Conservation (phyloP, 2,113 vertebrate species). For the Neolamprologus devosi region DNA sequence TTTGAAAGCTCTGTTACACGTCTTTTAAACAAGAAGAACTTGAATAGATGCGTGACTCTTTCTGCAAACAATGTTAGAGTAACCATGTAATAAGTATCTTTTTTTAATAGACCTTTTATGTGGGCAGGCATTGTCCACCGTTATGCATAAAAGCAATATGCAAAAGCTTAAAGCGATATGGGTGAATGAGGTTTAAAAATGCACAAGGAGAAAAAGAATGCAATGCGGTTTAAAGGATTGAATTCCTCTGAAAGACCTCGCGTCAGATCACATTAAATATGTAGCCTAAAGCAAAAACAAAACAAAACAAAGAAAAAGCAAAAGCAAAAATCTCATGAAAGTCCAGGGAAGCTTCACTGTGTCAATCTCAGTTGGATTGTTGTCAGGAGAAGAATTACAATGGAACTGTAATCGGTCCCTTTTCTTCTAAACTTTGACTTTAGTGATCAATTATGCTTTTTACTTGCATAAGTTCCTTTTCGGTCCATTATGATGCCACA, state of each 20-base stretch:
- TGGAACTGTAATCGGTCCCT: background rate
- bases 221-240: background rate
- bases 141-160: background rate
- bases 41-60: background rate
- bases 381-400: background rate
- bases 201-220: background rate
- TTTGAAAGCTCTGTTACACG: background rate
- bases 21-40: background rate
- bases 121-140: background rate
- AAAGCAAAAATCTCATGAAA: background rate
- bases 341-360: background rate
- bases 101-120: background rate
- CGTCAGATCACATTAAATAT: background rate
- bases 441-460: background rate
- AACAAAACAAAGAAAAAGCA: background rate
- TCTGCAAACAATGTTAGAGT: background rate
- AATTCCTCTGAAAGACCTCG: background rate
- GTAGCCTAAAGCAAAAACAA: background rate
- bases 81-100: no score
- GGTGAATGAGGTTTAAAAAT: background rate
- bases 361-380: background rate
- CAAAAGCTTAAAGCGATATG: background rate
- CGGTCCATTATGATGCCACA: background rate
- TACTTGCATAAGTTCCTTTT: background rate
- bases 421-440: background rate